phyloP scores from a whole-genome alignment of 2,797 vertebrate species.

The Pachyuromys duprasi region DNA sequence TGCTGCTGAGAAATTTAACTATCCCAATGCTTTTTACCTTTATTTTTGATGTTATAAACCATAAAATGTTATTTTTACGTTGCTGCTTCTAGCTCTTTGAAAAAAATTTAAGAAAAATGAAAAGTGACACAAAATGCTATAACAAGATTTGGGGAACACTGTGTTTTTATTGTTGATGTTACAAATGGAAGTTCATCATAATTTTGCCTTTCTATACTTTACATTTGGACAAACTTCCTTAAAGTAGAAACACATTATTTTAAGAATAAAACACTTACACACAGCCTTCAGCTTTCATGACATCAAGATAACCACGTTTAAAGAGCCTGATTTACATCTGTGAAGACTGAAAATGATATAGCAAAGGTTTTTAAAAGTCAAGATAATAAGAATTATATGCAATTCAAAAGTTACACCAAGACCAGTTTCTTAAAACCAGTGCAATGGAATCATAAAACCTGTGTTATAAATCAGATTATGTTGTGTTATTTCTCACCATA shows the following conservation, averaged over 20 bases:
- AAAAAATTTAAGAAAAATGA: neutral
- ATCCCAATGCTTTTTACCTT: neutral
- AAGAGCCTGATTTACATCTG: neutral
- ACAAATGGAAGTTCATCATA: conserved; percentile 30
- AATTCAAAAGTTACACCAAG: neutral
- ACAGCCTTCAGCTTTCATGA: neutral
- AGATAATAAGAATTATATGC: conserved; percentile 11
- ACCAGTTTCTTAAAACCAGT: conserved; percentile 14
- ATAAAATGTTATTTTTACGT: conserved; percentile 32
- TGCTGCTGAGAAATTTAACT: neutral
- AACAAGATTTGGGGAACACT: neutral
- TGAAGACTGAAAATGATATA: neutral
- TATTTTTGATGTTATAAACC: conserved; percentile 1
- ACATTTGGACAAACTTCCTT: neutral
- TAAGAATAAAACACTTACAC: neutral
- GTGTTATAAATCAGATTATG: neutral
- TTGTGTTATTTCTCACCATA: neutral
- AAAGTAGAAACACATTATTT: conserved; percentile 1
- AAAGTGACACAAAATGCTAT: conserved; percentile 1
- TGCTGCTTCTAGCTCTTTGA: neutral
- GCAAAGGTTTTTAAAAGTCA: neutral
- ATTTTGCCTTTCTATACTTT: conserved; percentile 2
- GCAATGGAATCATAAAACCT: neutral
- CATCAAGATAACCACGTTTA: neutral
- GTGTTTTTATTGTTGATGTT: conserved; percentile 17